These are phyloP conservation scores for Limnephilus marmoratus DNA, from an alignment of 2,888 invertebrate genomes.

Conservation along the genomic window DNA sequence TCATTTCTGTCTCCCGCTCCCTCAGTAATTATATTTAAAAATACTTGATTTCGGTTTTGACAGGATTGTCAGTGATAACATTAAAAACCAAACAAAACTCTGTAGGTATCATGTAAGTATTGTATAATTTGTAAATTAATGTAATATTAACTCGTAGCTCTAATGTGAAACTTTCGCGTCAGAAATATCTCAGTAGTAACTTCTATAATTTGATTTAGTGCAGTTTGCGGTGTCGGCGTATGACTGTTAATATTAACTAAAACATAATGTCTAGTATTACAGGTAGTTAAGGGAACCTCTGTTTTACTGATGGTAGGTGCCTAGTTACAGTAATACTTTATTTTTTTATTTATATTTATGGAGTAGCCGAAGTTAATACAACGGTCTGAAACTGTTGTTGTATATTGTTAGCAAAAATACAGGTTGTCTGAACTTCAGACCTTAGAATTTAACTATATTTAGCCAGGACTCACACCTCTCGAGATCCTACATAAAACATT, in stretches of 20 bases:
- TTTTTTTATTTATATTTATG: background rate
- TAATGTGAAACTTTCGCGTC: background rate
- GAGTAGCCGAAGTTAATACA: background rate
- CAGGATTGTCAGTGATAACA: too few species aligned
- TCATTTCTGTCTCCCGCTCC: too few species aligned
- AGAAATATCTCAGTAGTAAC: constrained; percentile 8
- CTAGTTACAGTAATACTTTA: background rate
- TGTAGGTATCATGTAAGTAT: too few species aligned
- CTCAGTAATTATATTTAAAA: too few species aligned
- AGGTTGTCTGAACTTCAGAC: too few species aligned
- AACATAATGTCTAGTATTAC: background rate
- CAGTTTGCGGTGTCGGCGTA: background rate
- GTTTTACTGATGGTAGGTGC: background rate
- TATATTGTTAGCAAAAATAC: background rate
- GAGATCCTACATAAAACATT: too few species aligned
- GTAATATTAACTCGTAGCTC: background rate
- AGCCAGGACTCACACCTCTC: too few species aligned
- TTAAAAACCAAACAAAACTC: too few species aligned
- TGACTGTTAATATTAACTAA: constrained; percentile 29
- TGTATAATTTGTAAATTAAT: too few species aligned
- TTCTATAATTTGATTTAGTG: background rate
- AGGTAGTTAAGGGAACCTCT: background rate
- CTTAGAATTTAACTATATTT: too few species aligned
- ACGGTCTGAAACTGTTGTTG: background rate
- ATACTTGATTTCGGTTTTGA: too few species aligned